Evolutionary conservation across 2,113 vertebrate genomes (phyloP).

Genomic region (Bagarius yarrelli): DNA sequence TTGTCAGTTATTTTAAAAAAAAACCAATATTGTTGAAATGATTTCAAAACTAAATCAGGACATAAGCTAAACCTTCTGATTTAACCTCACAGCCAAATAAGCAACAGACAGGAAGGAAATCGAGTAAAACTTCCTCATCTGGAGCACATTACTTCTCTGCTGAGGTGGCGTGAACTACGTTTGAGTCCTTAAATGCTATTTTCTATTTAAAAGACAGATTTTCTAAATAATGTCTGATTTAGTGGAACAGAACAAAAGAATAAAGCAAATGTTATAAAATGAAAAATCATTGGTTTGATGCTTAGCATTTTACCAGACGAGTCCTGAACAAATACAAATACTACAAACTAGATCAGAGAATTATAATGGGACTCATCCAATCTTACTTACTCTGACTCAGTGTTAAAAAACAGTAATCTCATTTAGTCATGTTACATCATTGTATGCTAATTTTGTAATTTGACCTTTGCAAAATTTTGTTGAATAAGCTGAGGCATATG

Average conservation of each 20-base stretch:
- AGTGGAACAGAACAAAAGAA: neutral
- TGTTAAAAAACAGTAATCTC: neutral
- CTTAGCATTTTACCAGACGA: neutral
- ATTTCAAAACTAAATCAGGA: conserved; percentile 16
- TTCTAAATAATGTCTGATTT: neutral
- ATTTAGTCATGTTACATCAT: neutral
- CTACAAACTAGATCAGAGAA: too few relatives aligned
- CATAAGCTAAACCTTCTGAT: neutral
- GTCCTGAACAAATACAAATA: neutral
- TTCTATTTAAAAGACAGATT: conserved; percentile 8
- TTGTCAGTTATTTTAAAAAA: neutral
- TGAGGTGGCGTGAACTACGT: conserved; percentile 31
- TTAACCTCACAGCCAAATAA: conserved; percentile 22
- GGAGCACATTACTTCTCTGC: conserved; percentile 60
- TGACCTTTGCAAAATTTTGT: neutral
- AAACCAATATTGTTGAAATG: neutral
- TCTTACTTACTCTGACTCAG: neutral
- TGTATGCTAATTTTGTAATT: neutral
- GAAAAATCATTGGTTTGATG: neutral
- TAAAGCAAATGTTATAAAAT: neutral
- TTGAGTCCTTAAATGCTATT: conserved; percentile 46
- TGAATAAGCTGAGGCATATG: too few relatives aligned
- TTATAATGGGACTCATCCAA: neutral
- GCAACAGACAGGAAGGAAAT: conserved; percentile 44
- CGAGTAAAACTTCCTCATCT: conserved; percentile 58